Base-by-base conservation (phyloP, 2,888 invertebrate genomes). In the Amblyjoppa fuscipennis region DNA sequence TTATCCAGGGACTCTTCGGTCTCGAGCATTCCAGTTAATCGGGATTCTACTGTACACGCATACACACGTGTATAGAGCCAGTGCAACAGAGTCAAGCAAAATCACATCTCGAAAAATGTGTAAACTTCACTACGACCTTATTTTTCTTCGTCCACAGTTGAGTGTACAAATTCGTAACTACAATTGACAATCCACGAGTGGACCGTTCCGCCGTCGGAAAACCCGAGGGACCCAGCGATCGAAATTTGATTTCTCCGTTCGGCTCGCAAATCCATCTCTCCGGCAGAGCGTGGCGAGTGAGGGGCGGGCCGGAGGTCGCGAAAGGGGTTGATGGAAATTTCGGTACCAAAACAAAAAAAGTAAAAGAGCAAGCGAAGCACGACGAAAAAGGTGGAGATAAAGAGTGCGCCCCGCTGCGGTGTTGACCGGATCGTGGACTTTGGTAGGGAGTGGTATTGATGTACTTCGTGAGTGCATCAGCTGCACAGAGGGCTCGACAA, bases 401-500 rank as follows among this genome's bases (percentile, higher is more conserved):
- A 66, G 73, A 69, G 59, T 38, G 51, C n/a, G 59, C 3, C n/a
- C 13, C 64, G 69, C 61, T 69, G 66, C 51, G 34, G 45, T 11
- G 28, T 51, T 2, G 49, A 3, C 38, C 1, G 38, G 38, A 53
- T 49, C 25, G 11, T 11, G 20, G 61, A 66, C 41, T 61, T 66
- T 49, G 81, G 51, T 51, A 28, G 56, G 41, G 71, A 66, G 49
- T 28, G 59, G 73, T 83, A 83, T 80, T 83, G 80, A 83, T 77
- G 85, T 56, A 82, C 74, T 82, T 78, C 73, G 69, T 41, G 73
- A 83, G 85, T 86, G 80, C 83, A 83, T 86, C 85, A 77, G 73
- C 73, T 75, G 69, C 73, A 77, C 34, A n/a, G 61, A 4, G 28
- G 73, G 76, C 73, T 81, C 75, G 86, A 82, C 81, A 83, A 79